Evolutionary conservation across 2,888 invertebrate species (phyloP).

Genomic region (Axea sp.): DNA sequence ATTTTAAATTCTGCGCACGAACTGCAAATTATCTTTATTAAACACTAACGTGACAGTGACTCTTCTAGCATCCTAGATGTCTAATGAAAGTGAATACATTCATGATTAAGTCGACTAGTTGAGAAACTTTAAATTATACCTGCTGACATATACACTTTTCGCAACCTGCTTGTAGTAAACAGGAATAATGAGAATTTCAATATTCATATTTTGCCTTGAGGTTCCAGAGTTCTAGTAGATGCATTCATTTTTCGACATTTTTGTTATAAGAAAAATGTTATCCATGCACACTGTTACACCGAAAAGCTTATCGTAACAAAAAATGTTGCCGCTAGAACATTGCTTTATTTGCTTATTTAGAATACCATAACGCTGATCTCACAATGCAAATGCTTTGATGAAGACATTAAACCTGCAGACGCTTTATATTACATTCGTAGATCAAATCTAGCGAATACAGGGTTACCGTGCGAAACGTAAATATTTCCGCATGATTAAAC

Average conservation of each 20-base stretch:
- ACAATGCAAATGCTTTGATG: conserved; percentile 21
- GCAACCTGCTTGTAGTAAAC: conserved; percentile 60
- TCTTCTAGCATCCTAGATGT: conserved; percentile 65
- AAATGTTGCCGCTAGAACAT: not conserved
- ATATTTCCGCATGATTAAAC: conserved; percentile 31
- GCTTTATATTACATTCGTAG: conserved; percentile 17
- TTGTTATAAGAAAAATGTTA: conserved; percentile 16
- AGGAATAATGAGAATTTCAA: conserved; percentile 77
- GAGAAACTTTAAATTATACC: conserved; percentile 77
- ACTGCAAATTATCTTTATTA: conserved; percentile 20
- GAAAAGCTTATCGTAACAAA: not conserved
- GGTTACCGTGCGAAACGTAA: not conserved
- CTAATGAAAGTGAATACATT: conserved; percentile 71
- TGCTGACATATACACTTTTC: conserved; percentile 65
- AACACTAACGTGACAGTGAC: conserved; percentile 31
- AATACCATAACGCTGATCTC: conserved; percentile 7
- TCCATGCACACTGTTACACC: not conserved
- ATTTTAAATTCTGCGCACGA: conserved; percentile 12
- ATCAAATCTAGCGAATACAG: conserved; percentile 9
- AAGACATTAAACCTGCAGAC: conserved; percentile 12
- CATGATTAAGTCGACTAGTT: conserved; percentile 74
- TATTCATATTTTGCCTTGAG: conserved; percentile 73
- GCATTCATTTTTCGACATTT: conserved; percentile 19
- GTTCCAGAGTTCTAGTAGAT: conserved; percentile 18
- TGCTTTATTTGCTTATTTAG: conserved; percentile 2